These are phyloP conservation scores for Hartigia nigra DNA, from an alignment of 2,888 invertebrate genomes.

Conservation along the genomic window DNA sequence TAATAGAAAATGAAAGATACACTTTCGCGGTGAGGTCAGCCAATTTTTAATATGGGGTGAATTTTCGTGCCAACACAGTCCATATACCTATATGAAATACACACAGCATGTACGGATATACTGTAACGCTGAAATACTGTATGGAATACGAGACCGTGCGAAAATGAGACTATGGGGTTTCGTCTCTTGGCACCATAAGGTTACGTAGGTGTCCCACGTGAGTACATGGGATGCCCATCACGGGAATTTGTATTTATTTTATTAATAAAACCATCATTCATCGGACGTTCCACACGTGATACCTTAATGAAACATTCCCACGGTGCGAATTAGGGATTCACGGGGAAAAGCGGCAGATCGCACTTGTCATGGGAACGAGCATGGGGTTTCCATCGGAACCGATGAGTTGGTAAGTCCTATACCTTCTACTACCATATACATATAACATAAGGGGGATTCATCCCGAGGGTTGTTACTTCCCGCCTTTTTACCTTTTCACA, in stretches of 20 bases:
- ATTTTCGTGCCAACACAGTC: neutral
- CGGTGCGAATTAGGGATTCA: slow-evolving; percentile 63
- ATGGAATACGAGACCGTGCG: neutral
- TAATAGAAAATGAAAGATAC: neutral
- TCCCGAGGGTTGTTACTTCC: slow-evolving; percentile 14
- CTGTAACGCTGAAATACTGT: neutral
- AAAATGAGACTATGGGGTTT: neutral
- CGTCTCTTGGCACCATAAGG: neutral
- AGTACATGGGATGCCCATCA: neutral
- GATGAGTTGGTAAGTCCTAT: neutral
- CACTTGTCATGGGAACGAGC: slow-evolving; percentile 66
- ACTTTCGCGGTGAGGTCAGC: neutral
- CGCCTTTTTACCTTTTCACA: slow-evolving; percentile 30
- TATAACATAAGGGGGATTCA: slow-evolving; percentile 13
- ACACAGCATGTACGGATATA: neutral
- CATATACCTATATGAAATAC: neutral
- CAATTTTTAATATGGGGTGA: neutral
- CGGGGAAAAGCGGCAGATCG: slow-evolving; percentile 50
- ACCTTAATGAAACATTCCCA: slow-evolving; percentile 46
- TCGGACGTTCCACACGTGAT: neutral
- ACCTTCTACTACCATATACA: neutral
- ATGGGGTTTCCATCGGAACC: slow-evolving; percentile 12
- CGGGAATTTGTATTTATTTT: neutral
- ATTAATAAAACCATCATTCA: neutral
- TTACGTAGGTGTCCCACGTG: neutral